Evolutionary conservation across 2,888 invertebrate species (phyloP).

Genomic region (Girardia tigrina): DNA sequence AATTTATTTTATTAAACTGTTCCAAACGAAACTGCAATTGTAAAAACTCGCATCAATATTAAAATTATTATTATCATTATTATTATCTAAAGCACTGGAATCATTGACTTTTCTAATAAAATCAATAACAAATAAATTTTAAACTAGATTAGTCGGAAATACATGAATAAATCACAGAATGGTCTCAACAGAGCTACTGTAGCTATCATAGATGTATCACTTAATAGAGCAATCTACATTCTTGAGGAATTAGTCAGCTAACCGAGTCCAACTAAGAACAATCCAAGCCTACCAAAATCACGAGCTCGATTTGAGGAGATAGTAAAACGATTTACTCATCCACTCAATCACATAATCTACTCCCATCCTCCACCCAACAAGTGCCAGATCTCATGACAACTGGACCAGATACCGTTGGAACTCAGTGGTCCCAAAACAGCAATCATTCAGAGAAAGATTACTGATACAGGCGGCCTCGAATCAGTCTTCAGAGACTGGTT

Average conservation of each 20-base stretch:
- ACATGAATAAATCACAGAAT: slow-evolving; percentile 18
- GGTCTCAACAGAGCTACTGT: slow-evolving; percentile 20
- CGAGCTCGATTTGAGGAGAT: slow-evolving; percentile 17
- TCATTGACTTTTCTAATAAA: not conserved
- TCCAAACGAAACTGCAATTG: no score
- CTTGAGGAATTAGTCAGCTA: not conserved
- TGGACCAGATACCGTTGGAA: slow-evolving; percentile 23
- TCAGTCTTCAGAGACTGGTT: slow-evolving; percentile 13
- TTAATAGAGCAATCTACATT: slow-evolving; percentile 23
- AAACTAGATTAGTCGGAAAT: slow-evolving; percentile 23
- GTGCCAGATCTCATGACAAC: slow-evolving; percentile 23
- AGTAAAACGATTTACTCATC: slow-evolving; percentile 23
- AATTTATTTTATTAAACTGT: no score
- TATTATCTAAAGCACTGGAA: no score
- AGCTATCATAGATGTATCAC: slow-evolving; percentile 23
- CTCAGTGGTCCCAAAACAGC: slow-evolving; percentile 8
- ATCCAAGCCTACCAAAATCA: slow-evolving; percentile 13
- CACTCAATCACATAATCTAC: slow-evolving; percentile 23
- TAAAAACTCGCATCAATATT: no score
- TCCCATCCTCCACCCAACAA: slow-evolving; percentile 20
- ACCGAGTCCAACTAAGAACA: slow-evolving; percentile 23
- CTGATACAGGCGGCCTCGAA: slow-evolving; percentile 23
- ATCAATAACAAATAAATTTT: slow-evolving; percentile 20
- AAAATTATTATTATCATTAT: no score
- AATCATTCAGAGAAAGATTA: slow-evolving; percentile 19